Percentiles rank a stretch among this genome's conserved stretches.
Conservation (phyloP, 35 echinoderm and acorn worm species). For the Amphiura filiformis region DNA sequence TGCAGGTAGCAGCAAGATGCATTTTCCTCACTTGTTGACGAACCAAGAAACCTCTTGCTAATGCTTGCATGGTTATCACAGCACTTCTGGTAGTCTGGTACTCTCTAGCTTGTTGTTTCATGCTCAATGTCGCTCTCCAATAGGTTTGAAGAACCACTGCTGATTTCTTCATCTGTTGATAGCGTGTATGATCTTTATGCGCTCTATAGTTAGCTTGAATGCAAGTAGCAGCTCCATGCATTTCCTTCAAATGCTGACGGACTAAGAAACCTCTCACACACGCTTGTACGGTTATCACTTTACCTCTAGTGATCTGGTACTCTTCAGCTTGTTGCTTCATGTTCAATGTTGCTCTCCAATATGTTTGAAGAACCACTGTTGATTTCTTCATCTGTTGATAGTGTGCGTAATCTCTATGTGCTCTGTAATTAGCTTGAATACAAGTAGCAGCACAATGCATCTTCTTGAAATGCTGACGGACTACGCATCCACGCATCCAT, state of each 20-base stretch:
- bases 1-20: constrained; percentile 4
- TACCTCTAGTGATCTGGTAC: constrained; percentile 27
- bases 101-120: neutral
- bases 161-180: constrained; percentile 27
- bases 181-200: neutral
- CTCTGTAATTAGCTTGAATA: constrained; percentile 47
- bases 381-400: constrained; percentile 40
- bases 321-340: neutral
- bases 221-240: constrained; percentile 38
- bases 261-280: constrained; percentile 20
- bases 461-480: constrained; percentile 14
- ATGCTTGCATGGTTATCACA: constrained; percentile 20
- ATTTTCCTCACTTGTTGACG: constrained; percentile 13
- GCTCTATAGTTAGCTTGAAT: constrained; percentile 47
- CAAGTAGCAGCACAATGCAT: constrained; percentile 33
- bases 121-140: constrained; percentile 8
- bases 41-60: constrained; percentile 10
- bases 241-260: neutral
- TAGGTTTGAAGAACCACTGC: constrained; percentile 45
- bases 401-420: neutral
- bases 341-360: constrained; percentile 29
- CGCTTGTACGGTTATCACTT: constrained; percentile 43
- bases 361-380: constrained; percentile 43
- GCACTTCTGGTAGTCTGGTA: constrained; percentile 35
- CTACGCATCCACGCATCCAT: constrained; percentile 26